These are phyloP conservation scores for Scaptomyza hsui DNA, from an alignment of 1,140 invertebrate species.

Conservation along the genomic window DNA sequence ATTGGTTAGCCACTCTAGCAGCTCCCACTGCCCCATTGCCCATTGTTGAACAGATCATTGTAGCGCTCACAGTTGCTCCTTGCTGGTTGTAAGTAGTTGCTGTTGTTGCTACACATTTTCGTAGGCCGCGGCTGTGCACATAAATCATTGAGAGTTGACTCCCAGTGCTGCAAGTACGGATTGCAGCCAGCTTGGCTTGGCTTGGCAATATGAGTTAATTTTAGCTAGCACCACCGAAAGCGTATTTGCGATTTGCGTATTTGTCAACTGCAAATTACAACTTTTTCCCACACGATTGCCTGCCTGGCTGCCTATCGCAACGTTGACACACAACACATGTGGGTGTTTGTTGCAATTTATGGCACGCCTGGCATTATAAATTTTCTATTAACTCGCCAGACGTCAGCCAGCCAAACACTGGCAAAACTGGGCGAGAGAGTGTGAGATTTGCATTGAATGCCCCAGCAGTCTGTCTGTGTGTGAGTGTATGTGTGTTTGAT, in stretches of 20 bases:
- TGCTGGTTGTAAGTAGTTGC: slow-evolving; percentile 16
- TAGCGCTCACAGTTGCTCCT: slow-evolving; percentile 5
- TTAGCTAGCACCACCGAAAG: slow-evolving; percentile 52
- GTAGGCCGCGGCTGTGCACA: slow-evolving; percentile 66
- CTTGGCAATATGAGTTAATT: slow-evolving; percentile 78
- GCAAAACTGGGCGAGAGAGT: slow-evolving; percentile 10
- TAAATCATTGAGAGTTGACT: slow-evolving; percentile 65
- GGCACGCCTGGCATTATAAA: slow-evolving; percentile 73
- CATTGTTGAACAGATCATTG: slow-evolving; percentile 40
- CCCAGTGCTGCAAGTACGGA: slow-evolving; percentile 20
- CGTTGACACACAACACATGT: slow-evolving; percentile 48
- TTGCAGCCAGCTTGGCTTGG: slow-evolving; percentile 22
- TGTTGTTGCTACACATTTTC: slow-evolving; percentile 55
- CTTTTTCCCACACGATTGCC: slow-evolving; percentile 70
- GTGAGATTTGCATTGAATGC: slow-evolving; percentile 77
- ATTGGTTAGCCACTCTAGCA: slow-evolving; percentile 39
- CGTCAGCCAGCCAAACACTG: slow-evolving; percentile 18
- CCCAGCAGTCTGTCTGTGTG: slow-evolving; percentile 6
- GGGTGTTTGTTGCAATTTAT: slow-evolving; percentile 73
- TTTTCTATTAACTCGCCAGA: slow-evolving; percentile 77
- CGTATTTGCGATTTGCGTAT: slow-evolving; percentile 65
- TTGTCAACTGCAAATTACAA: slow-evolving; percentile 83
- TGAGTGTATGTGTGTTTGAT: slow-evolving; percentile 43
- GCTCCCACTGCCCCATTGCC: slow-evolving; percentile 49
- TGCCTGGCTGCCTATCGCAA: slow-evolving; percentile 31